Conservation (phyloP, 2,888 invertebrate genomes). For the Fragum fragum region DNA sequence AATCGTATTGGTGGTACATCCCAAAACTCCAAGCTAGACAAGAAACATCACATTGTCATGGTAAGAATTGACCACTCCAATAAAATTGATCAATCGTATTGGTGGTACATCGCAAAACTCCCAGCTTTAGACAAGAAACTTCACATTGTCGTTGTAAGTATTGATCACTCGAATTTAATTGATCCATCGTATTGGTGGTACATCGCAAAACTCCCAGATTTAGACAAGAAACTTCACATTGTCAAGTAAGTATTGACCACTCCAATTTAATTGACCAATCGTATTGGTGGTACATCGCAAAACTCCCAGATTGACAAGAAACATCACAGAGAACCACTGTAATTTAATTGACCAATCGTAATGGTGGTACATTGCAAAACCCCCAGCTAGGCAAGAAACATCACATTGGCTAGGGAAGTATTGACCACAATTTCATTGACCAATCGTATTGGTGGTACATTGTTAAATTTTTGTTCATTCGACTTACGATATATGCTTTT, state of each 20-base stretch:
- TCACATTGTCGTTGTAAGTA: conserved; percentile 91
- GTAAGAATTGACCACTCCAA: no score
- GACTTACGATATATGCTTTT: no score
- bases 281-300: conserved; percentile 97
- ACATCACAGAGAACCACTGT: conserved; percentile 93
- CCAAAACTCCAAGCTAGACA: conserved; percentile 91
- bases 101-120: conserved; percentile 96
- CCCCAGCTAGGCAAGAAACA: conserved; percentile 92
- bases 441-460: no score
- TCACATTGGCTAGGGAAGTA: conserved; percentile 91
- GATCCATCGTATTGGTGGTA: conserved; percentile 99
- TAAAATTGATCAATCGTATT: no score
- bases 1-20: conserved; percentile 98
- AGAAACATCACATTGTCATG: conserved; percentile 92
- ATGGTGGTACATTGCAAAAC: conserved; percentile 96
- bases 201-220: conserved; percentile 92
- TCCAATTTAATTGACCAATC: no score
- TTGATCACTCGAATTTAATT: no score
- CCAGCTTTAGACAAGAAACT: conserved; percentile 91
- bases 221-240: conserved; percentile 91
- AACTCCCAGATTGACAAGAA: conserved; percentile 90
- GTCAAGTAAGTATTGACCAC: conserved; percentile 90
- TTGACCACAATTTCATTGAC: no score
- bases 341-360: no score
- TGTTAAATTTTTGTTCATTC: no score